Percentiles rank a stretch among this genome's conserved stretches.
Evolutionary conservation across 2,113 vertebrate genomes (phyloP).

Genomic region (Gambusia holbrooki): DNA sequence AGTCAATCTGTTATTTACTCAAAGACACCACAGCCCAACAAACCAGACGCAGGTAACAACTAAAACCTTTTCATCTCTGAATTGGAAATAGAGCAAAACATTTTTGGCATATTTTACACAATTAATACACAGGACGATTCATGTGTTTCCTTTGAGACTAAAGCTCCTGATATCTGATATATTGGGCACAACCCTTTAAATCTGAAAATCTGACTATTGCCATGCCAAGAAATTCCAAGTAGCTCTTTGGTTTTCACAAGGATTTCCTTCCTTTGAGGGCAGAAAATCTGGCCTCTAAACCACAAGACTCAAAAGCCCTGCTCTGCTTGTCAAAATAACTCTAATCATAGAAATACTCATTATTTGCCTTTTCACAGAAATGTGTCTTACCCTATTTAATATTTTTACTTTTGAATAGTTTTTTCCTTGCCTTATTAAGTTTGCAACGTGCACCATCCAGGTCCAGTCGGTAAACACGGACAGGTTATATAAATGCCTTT

Average conservation of each 20-base stretch:
- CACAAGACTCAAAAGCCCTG: slow-evolving; percentile 15
- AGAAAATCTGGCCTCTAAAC: slow-evolving; percentile 42
- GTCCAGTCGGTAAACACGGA: slow-evolving; percentile 46
- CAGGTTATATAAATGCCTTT: slow-evolving; percentile 60
- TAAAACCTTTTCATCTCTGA: neutral
- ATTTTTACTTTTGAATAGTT: slow-evolving; percentile 9
- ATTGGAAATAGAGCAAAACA: neutral
- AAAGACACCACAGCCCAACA: neutral
- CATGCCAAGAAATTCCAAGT: slow-evolving; percentile 58
- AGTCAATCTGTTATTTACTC: neutral
- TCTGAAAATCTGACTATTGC: slow-evolving; percentile 45
- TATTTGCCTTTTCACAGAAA: neutral
- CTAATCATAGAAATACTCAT: slow-evolving; percentile 1
- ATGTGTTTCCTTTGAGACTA: slow-evolving; percentile 34
- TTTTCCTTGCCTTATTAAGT: slow-evolving; percentile 27
- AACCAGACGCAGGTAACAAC: neutral
- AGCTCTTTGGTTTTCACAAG: slow-evolving; percentile 44
- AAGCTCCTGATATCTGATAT: slow-evolving; percentile 31
- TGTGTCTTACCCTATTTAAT: neutral
- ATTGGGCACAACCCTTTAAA: slow-evolving; percentile 43
- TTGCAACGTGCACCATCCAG: slow-evolving; percentile 20
- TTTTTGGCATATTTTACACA: neutral
- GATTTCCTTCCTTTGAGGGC: slow-evolving; percentile 56
- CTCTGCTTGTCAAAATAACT: slow-evolving; percentile 13
- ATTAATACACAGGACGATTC: slow-evolving; percentile 16